These are phyloP conservation scores for Colletes collaris DNA, from an alignment of 2,888 invertebrate species.

Conservation along the genomic window DNA sequence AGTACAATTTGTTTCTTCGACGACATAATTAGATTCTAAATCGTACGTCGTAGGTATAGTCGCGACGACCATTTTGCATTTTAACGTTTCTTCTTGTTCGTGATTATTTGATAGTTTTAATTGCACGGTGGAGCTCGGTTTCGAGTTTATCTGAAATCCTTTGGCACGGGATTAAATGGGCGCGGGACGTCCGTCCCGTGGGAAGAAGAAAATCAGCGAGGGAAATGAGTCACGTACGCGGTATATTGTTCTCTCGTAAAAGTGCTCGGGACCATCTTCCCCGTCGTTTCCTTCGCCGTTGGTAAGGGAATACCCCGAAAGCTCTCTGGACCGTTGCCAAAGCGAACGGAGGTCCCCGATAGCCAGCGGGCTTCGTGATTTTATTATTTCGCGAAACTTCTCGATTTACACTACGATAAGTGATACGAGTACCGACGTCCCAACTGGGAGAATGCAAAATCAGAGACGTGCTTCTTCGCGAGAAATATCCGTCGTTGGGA, in stretches of 20 bases:
- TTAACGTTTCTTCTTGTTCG: too few relatives aligned
- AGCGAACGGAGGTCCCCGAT: conserved; percentile 15
- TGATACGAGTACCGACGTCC: too few relatives aligned
- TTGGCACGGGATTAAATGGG: conserved; percentile 11
- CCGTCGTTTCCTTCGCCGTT: not conserved
- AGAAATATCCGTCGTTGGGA: too few relatives aligned
- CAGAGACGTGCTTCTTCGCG: too few relatives aligned
- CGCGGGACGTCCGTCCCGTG: not conserved
- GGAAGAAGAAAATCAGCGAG: conserved; percentile 5
- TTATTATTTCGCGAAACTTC: conserved; percentile 26
- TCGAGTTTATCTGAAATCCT: not conserved
- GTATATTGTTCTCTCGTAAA: conserved; percentile 32
- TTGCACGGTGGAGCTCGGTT: too few relatives aligned
- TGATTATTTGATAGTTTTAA: too few relatives aligned
- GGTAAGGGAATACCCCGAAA: conserved; percentile 36
- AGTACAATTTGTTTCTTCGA: too few relatives aligned
- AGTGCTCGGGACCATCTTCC: conserved; percentile 16
- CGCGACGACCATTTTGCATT: too few relatives aligned
- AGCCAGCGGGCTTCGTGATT: conserved; percentile 8
- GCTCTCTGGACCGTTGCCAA: conserved; percentile 46
- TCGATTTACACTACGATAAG: too few relatives aligned
- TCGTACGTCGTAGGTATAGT: too few relatives aligned
- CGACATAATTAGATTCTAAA: too few relatives aligned
- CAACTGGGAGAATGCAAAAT: too few relatives aligned
- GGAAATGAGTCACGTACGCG: conserved; percentile 34